Evolutionary conservation across 2,888 invertebrate species (phyloP), one percentile per base, ranked within the genome.

Genomic region (Epirrita christyi): DNA sequence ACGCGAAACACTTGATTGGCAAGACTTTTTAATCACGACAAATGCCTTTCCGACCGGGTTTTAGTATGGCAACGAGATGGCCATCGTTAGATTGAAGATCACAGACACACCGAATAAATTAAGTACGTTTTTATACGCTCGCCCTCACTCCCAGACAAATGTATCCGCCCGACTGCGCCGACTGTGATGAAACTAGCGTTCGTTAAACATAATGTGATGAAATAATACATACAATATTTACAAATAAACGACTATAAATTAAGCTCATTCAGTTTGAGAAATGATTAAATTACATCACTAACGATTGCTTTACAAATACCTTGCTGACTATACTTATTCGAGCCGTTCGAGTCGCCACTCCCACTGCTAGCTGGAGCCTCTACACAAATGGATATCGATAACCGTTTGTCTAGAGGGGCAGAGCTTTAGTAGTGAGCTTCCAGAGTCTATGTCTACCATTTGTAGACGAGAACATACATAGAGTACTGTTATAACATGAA

Each of bases 161-260:
- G 38, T 49, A 38, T 15, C 56, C 34, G 29, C 38, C 44, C 54
- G 41, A 28, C 40, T 45, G 32, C 11, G 45, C 45, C 54, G n/a
- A 63, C 65, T 80, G 81, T 78, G 84, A 85, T 82, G 83, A 76
- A 80, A 28, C 77, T 43, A 42, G 58, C 58, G 52, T 8, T 15
- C 9, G 14, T 29, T 41, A 15, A 49, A 55, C 53, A 44, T 37
- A 59, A 55, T 59, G 59, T 59, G 59, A 59, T 59, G 59, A 59
- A 68, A 68, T 27, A 76, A 83, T 86, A 86, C 84, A 81, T 86
- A 86, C 87, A 88, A 87, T 88, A 88, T 88, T 87, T 88, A 88
- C 88, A 88, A 86, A 87, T 83, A 86, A 86, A 85, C 75, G 74
- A 65, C 73, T 86, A 86, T 73, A 86, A 87, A 86, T 82, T 85